Percentiles rank a stretch among this genome's conserved stretches.
Conservation (phyloP, 2,113 vertebrate species). For the Chlorocebus sabaeus region DNA sequence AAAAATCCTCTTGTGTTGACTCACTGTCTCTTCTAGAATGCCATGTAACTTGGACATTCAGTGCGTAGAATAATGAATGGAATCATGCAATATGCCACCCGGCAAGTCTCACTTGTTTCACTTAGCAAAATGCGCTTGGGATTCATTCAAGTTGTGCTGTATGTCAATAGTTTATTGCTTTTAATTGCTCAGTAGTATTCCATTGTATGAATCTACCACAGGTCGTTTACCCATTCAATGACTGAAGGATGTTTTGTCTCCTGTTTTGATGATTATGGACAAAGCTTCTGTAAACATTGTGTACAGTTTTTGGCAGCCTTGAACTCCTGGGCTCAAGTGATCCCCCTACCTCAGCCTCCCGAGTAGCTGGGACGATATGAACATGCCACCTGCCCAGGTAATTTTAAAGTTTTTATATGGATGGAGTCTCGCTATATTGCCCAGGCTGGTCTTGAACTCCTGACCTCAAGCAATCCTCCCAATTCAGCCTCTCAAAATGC, state of each 20-base stretch:
- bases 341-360: too few species aligned
- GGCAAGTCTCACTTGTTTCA: background rate
- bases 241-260: background rate
- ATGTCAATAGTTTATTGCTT: accelerated
- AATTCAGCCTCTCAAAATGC: too few species aligned
- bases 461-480: too few species aligned
- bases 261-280: too few species aligned
- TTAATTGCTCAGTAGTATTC: background rate
- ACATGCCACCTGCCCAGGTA: too few species aligned
- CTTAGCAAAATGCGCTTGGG: background rate
- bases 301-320: background rate
- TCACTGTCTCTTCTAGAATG: background rate
- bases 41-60: accelerated
- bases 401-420: too few species aligned
- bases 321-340: too few species aligned
- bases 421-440: too few species aligned
- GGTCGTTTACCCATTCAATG: too few species aligned
- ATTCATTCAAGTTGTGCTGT: accelerated
- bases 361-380: too few species aligned
- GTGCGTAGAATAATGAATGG: background rate
- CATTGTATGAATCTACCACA: accelerated
- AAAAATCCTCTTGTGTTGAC: background rate
- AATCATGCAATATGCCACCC: accelerated
- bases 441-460: too few species aligned
- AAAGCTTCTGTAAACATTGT: background rate